These are phyloP conservation scores for Drosophila neoperkinsi DNA, from an alignment of 2,888 invertebrate species.

Conservation along the genomic window DNA sequence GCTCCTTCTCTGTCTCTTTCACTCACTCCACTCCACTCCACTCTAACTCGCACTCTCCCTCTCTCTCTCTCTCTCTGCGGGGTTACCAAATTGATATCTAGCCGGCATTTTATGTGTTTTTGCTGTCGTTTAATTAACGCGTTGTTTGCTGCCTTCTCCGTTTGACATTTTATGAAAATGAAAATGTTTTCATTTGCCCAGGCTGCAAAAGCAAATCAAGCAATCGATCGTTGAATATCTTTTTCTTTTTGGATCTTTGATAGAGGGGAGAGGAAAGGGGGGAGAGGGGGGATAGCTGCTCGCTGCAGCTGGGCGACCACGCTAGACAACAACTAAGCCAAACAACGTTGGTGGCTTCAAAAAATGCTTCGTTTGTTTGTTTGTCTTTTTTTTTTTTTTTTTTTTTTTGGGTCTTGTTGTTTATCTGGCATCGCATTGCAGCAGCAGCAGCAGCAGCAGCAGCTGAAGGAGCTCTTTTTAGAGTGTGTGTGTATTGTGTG, in stretches of 20 bases:
- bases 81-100: constrained; percentile 68
- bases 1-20: neutral
- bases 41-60: too few relatives aligned
- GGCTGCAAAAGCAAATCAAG: constrained; percentile 3
- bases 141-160: constrained; percentile 32
- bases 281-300: neutral
- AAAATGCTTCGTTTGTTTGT: constrained; percentile 45
- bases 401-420: constrained; percentile 44
- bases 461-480: constrained; percentile 19
- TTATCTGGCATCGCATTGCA: constrained; percentile 65
- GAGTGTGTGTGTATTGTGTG: constrained; percentile 3
- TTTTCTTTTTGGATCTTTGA: neutral
- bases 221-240: constrained; percentile 35
- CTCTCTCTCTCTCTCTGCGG: too few relatives aligned
- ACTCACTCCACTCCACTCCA: neutral
- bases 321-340: constrained; percentile 16
- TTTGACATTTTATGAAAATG: constrained; percentile 74
- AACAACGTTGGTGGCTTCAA: constrained; percentile 57
- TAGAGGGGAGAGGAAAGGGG: too few relatives aligned
- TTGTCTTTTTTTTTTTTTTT: constrained; percentile 23
- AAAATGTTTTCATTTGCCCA: constrained; percentile 71
- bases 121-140: constrained; percentile 74
- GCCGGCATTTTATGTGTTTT: constrained; percentile 64
- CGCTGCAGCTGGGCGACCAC: constrained; percentile 16
- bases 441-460: constrained; percentile 16